A percentile compares a stretch with the other conserved stretches of the same genome.
Evolutionary conservation across 2,888 invertebrate species (phyloP).

Genomic region (Brachycybe producta): DNA sequence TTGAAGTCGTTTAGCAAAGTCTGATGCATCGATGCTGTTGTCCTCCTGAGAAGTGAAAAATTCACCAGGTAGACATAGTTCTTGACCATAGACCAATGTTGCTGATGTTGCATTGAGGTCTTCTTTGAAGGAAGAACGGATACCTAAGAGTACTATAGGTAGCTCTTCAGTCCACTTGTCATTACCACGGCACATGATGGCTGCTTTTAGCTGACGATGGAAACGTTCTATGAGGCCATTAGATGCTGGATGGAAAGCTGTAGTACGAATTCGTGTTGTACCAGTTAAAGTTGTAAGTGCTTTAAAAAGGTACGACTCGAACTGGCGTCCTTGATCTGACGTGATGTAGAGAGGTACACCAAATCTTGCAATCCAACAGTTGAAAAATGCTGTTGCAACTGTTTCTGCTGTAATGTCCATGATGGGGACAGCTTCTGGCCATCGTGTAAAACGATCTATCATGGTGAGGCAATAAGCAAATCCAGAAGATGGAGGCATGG

Average conservation of each 20-base stretch:
- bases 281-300: constrained; percentile 18
- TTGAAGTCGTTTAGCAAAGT: background rate
- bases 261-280: constrained; percentile 18
- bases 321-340: constrained; percentile 24
- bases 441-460: constrained; percentile 18
- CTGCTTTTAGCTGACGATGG: constrained; percentile 25
- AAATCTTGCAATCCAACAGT: constrained; percentile 23
- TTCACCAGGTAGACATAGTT: background rate
- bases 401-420: constrained; percentile 19
- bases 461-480: background rate
- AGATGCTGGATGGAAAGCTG: constrained; percentile 24
- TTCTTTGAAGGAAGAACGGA: background rate
- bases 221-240: constrained; percentile 26
- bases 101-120: background rate
- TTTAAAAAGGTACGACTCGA: constrained; percentile 19
- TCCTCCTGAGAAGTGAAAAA: background rate
- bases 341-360: constrained; percentile 23
- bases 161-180: background rate
- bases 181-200: constrained; percentile 20
- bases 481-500: background rate
- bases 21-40: too few relatives aligned
- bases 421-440: constrained; percentile 24
- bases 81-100: background rate
- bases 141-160: background rate
- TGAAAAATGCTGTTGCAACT: constrained; percentile 20